Evolutionary conservation across 2,797 vertebrate genomes (phyloP).

Genomic region (Epinephelus malabaricus): DNA sequence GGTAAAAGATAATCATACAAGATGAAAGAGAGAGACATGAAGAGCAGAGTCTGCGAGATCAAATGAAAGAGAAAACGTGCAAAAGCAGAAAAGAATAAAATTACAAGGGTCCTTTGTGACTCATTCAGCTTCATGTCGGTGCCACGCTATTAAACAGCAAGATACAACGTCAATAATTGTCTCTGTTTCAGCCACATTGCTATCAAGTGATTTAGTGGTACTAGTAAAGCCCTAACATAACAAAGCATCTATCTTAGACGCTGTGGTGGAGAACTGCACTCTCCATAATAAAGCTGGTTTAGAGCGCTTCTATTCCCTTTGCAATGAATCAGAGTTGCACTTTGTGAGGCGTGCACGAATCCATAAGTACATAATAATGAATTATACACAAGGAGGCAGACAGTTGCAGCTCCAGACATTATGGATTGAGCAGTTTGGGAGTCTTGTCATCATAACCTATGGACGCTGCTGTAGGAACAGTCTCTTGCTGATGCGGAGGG

Average conservation of each 20-base stretch:
- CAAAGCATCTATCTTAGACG: constrained; percentile 51
- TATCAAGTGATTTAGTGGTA: constrained; percentile 66
- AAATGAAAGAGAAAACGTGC: constrained; percentile 39
- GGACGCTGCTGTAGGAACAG: constrained; percentile 35
- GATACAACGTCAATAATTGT: constrained; percentile 67
- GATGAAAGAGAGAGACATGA: constrained; percentile 30
- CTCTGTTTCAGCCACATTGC: constrained; percentile 50
- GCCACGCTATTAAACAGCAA: constrained; percentile 58
- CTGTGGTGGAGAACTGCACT: constrained; percentile 27
- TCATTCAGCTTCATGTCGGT: constrained; percentile 54
- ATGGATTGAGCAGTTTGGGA: constrained; percentile 64
- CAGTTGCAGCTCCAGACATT: constrained; percentile 51
- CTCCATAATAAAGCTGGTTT: constrained; percentile 62
- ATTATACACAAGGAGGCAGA: constrained; percentile 64
- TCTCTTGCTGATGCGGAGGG: constrained; percentile 33
- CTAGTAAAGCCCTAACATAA: constrained; percentile 61
- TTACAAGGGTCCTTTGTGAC: constrained; percentile 48
- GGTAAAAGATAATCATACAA: constrained; percentile 36
- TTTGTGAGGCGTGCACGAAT: constrained; percentile 57
- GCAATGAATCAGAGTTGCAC: constrained; percentile 66
- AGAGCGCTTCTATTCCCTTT: constrained; percentile 52
- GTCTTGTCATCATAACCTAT: constrained; percentile 62
- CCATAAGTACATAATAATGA: constrained; percentile 73
- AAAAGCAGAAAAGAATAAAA: constrained; percentile 34
- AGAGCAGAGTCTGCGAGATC: constrained; percentile 34